Base-by-base conservation (phyloP, 2,797 vertebrate genomes). In the Rhinella marina region DNA sequence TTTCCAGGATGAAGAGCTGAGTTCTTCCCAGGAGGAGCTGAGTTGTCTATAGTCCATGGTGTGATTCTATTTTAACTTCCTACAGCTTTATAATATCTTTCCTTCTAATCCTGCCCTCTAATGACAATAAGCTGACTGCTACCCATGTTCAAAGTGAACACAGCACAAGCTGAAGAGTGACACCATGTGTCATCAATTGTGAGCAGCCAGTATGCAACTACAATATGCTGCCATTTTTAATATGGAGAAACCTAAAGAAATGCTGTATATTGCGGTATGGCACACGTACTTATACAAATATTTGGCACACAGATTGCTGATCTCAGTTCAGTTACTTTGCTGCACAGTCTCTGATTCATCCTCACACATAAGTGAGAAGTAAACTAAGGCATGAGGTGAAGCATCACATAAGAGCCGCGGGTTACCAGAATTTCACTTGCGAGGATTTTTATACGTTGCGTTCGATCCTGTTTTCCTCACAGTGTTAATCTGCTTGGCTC, bases 401-500 rank as follows among this genome's bases (percentile, higher is more conserved):
- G 16, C 23, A 76, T 76, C 50, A 25, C 73, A 76, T n/a, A 52
- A 50, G 73, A 76, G 17, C 48, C 7, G 41, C 73, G 25, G 73
- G 73, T 76, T 76, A 25, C 25, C 48, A n/a, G 50, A 76, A 52
- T 54, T 76, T 59, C 25, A 80, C 29, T 80, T 80, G 32, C 8
- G n/a, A 17, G 56, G 27, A 80, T 59, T 79, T 27, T 23, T 19
- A 27, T 80, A 29, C n/a, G 1, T 79, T 17, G 0, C 52, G 1
- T 25, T 56, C 76, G 16, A 19, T 56, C 52, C 76, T 27, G 16
- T 56, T 19, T 54, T 27, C 25, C 73, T 54, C n/a, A 52, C 48
- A 76, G 80, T n/a, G 23, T 48, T 82, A 64, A 48, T 70, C 64
- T 32, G 48, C n/a, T 66, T 27, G 25, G 64, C 81, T 72, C 66